Evolutionary conservation across 2,888 invertebrate species (phyloP).

Genomic region (Acanthosepion esculentum): DNA sequence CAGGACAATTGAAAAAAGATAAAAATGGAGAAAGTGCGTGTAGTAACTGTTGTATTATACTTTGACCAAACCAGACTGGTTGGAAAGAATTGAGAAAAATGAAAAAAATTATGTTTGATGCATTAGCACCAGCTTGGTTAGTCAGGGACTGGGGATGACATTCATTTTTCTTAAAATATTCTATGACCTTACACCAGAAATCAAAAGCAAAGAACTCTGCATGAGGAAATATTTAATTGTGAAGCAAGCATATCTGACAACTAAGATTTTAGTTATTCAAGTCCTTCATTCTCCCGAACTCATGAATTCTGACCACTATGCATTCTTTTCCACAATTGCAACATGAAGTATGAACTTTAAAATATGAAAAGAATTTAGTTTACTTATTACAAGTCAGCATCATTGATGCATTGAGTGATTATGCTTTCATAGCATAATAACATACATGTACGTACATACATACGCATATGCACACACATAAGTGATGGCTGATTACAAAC

Average conservation of each 20-base stretch:
- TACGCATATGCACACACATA: background rate
- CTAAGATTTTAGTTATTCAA: conserved; percentile 41
- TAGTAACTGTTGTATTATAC: conserved; percentile 71
- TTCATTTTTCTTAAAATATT: conserved; percentile 41
- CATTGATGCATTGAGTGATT: conserved; percentile 43
- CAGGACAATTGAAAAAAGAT: conserved; percentile 73
- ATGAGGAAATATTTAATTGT: conserved; percentile 45
- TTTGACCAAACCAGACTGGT: conserved; percentile 56
- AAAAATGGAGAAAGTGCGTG: conserved; percentile 71
- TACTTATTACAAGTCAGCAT: conserved; percentile 41
- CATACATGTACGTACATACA: too few species aligned
- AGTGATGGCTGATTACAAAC: conserved; percentile 40
- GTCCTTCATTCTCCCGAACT: conserved; percentile 47
- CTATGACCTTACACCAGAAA: conserved; percentile 44
- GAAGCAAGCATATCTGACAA: conserved; percentile 45
- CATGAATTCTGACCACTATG: conserved; percentile 38
- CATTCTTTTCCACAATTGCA: background rate
- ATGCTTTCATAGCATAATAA: background rate
- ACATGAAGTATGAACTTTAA: background rate
- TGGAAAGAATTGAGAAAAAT: conserved; percentile 39
- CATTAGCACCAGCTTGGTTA: conserved; percentile 44
- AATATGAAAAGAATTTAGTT: background rate
- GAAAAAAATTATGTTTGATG: conserved; percentile 38
- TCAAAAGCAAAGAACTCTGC: conserved; percentile 42
- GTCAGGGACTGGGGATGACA: conserved; percentile 45